Conservation (phyloP, 1,140 invertebrate genomes). For the Carcinoscorpius rotundicauda region DNA sequence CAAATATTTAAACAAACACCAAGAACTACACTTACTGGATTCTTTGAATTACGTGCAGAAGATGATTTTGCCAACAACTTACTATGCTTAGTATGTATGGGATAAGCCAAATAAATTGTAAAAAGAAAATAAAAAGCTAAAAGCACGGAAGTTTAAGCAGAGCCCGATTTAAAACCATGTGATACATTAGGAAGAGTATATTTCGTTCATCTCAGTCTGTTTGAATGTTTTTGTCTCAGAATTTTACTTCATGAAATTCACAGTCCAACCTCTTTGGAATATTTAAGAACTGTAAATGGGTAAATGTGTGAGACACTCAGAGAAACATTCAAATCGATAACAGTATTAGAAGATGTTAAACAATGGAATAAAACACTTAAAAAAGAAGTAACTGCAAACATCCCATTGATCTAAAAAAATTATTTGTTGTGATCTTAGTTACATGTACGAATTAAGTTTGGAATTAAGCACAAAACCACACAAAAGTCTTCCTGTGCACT, state of each 20-base stretch:
- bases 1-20: too few species aligned
- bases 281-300: constrained; percentile 34
- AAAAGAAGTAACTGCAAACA: constrained; percentile 32
- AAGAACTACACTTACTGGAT: too few species aligned
- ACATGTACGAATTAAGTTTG: constrained; percentile 22
- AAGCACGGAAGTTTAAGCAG: too few species aligned
- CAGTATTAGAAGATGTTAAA: constrained; percentile 30
- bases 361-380: constrained; percentile 31
- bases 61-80: too few species aligned
- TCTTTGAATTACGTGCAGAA: too few species aligned
- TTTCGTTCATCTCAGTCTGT: background rate
- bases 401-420: constrained; percentile 24
- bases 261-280: constrained; percentile 32
- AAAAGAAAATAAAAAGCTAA: too few species aligned
- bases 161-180: background rate
- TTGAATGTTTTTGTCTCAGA: constrained; percentile 5
- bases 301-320: constrained; percentile 33
- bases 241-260: constrained; percentile 34
- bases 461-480: too few species aligned
- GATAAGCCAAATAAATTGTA: too few species aligned
- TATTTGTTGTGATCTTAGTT: constrained; percentile 34
- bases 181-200: background rate
- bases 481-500: too few species aligned
- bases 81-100: too few species aligned
- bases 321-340: constrained; percentile 31